Conservation (phyloP, 2,113 vertebrate species). For the Climacteris rufus region DNA sequence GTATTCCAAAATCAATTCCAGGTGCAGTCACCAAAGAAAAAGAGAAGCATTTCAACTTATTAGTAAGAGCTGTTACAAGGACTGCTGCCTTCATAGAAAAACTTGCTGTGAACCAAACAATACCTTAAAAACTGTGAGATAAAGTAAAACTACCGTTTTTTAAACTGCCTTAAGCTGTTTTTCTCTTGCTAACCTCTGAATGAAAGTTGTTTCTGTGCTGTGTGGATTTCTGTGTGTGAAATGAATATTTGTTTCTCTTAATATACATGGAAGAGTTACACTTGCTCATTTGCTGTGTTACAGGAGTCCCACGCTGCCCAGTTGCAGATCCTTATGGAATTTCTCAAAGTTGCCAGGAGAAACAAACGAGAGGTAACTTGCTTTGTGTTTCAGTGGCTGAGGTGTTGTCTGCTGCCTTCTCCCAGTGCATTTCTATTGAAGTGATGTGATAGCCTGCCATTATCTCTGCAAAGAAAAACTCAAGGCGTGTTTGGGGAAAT, state of each 20-base stretch:
- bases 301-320: conserved; percentile 97
- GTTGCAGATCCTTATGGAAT: conserved; percentile 96
- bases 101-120: not conserved
- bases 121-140: not conserved
- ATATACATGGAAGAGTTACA: not conserved
- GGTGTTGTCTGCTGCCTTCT: not conserved
- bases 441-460: not conserved
- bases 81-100: not conserved
- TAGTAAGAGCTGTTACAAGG: not conserved
- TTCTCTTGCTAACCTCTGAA: not conserved
- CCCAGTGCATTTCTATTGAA: not conserved
- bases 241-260: not conserved
- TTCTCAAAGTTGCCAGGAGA: conserved; percentile 96
- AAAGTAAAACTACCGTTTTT: not conserved
- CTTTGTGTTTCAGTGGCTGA: conserved; percentile 31
- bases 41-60: not conserved
- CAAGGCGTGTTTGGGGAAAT: not conserved
- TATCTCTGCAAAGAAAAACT: not conserved
- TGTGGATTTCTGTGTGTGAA: not conserved
- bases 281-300: conserved; percentile 48
- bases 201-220: not conserved
- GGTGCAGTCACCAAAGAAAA: not conserved
- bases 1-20: not conserved
- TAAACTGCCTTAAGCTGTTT: not conserved
- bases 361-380: conserved; percentile 95